Evolutionary conservation across 2,888 invertebrate genomes (phyloP).

Genomic region (Brenthis ino): DNA sequence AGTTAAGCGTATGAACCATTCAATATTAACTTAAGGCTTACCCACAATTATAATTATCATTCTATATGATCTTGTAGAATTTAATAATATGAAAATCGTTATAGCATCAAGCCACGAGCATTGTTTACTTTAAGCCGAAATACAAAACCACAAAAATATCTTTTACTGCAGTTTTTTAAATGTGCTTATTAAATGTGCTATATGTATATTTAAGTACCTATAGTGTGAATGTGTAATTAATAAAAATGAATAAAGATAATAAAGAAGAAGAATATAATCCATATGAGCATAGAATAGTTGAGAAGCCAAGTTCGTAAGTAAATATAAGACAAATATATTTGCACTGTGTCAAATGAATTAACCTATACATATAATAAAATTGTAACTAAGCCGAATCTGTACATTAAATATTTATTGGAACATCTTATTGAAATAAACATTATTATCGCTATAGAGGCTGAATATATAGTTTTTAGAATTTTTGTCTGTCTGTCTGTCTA

Average conservation of each 20-base stretch:
- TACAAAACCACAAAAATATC: background rate
- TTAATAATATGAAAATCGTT: conserved; percentile 25
- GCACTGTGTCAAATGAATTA: no score
- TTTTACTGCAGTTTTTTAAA: conserved; percentile 11
- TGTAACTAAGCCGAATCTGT: no score
- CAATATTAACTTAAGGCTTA: conserved; percentile 47
- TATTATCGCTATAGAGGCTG: no score
- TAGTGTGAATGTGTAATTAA: background rate
- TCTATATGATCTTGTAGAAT: conserved; percentile 38
- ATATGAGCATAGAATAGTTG: conserved; percentile 69
- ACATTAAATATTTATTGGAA: no score
- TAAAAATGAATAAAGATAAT: conserved; percentile 34
- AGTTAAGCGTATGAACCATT: conserved; percentile 47
- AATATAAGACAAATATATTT: background rate
- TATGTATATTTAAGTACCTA: background rate
- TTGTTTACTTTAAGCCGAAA: background rate
- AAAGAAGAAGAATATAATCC: conserved; percentile 63
- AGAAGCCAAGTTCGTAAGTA: conserved; percentile 77
- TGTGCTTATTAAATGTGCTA: conserved; percentile 21
- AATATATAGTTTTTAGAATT: no score
- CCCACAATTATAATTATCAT: conserved; percentile 45
- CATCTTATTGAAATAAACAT: no score
- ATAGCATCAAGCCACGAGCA: background rate
- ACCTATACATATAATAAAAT: no score
- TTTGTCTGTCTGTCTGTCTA: no score